Percentiles rank a stretch among this genome's conserved stretches.
These are phyloP conservation scores for Tenthredo amoena DNA, from an alignment of 2,888 invertebrate genomes.

Conservation along the genomic window DNA sequence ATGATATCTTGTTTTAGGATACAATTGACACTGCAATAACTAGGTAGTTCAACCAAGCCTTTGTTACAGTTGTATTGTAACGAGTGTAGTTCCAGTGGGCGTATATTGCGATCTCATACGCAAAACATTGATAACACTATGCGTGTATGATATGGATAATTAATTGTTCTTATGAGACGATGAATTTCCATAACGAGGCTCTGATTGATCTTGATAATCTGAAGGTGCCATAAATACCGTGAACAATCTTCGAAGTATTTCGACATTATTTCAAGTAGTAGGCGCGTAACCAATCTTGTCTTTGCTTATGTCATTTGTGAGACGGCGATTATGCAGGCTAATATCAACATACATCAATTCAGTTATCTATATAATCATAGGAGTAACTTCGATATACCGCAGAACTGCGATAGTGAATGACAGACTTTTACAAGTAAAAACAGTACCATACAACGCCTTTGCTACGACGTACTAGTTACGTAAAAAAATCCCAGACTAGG, in stretches of 20 bases:
- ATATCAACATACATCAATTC: background rate
- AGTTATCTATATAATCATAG: background rate
- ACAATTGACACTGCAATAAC: background rate
- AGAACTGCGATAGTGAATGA: background rate
- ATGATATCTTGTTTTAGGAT: background rate
- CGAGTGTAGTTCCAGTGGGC: conserved; percentile 19
- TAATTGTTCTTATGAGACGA: background rate
- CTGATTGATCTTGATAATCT: background rate
- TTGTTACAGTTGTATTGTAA: conserved; percentile 11
- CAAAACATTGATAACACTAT: conserved; percentile 24
- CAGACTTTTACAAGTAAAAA: background rate
- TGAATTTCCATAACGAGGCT: background rate
- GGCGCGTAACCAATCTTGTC: background rate
- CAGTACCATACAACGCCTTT: background rate
- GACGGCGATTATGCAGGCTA: background rate
- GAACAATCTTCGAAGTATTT: background rate
- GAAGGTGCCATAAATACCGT: background rate
- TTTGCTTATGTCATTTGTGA: background rate
- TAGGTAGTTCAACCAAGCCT: background rate
- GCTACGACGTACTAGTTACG: background rate
- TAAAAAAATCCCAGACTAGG: background rate
- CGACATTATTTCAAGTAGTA: background rate
- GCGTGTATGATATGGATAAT: background rate
- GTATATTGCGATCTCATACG: conserved; percentile 14
- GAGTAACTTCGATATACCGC: background rate